Base-by-base conservation (phyloP, 2,888 invertebrate genomes). In the Mythimna loreyi region DNA sequence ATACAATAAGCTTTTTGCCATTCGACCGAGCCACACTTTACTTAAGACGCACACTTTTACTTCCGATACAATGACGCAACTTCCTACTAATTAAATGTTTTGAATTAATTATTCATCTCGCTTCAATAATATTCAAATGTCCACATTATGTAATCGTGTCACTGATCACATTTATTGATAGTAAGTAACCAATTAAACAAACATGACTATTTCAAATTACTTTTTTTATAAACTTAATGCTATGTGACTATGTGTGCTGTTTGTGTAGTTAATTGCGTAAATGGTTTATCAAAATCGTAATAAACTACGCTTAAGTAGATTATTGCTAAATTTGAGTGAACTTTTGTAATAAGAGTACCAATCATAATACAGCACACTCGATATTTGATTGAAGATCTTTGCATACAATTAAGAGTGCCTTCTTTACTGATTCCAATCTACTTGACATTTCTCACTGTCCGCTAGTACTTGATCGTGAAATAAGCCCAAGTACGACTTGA, bases 11-110 rank as follows among this genome's bases (percentile, higher is more conserved):
- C 45, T 49, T 55, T 55, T 49, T 45, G 43, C 61, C 3, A 2
- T 21, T 28, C 49, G 53, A 40, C 57, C 76, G 30, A 50, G 69
- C 36, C 61, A 75, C 52, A 23, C 28, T 67, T 78, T 61, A 64
- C 68, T 52, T 40, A 43, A 53, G 33, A 52, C 23, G 30, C 8
- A 21, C 47, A 68, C 69, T 84, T 75, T 78, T 79, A 82, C 83
- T 76, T 82, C 81, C 83, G 61, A 82, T 66, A 36, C 16, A 0
- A 11, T 82, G 65, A 72, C 58, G 52, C 66, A 82, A 82, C 67
- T 68, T 72, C 71, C 55, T 60, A 5, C 13, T 75, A 68, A 73
- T 71, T 74, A 78, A 56, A 56, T 8, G 16, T 62, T 30, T 72
- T 69, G 78, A 40, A 78, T 73, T 78, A 40, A 78, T 73, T 78